Evolutionary conservation across 30 jellyfish, hydroid and myxozoan species (phyloP).

Genomic region (Aurelia aurita complex sp. Pacific): DNA sequence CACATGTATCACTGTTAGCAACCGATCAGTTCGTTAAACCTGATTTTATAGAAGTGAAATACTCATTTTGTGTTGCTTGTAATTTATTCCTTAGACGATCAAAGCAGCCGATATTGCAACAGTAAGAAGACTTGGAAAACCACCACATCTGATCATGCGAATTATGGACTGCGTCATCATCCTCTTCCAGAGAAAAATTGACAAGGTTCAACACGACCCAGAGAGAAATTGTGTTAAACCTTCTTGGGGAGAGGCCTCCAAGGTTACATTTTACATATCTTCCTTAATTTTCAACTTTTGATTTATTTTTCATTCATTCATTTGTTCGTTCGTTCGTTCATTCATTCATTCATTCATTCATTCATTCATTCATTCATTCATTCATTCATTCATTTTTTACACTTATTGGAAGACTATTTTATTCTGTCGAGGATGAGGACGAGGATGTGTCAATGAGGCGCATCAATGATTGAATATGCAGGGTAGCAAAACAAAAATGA

Average conservation of each 20-base stretch:
- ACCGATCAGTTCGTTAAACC: neutral
- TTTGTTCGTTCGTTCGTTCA: too few relatives aligned
- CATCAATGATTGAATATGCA: too few relatives aligned
- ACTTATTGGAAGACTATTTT: too few relatives aligned
- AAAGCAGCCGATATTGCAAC: constrained; percentile 91
- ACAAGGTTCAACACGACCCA: constrained; percentile 66
- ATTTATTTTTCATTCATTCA: too few relatives aligned
- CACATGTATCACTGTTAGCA: neutral
- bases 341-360: too few relatives aligned
- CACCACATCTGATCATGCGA: constrained; percentile 91
- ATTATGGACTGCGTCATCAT: constrained; percentile 87
- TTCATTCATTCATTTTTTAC: too few relatives aligned
- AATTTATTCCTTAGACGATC: constrained; percentile 61
- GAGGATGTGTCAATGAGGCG: too few relatives aligned
- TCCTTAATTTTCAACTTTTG: neutral
- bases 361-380: too few relatives aligned
- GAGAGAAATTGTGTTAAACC: constrained; percentile 68
- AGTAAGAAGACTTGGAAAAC: constrained; percentile 82
- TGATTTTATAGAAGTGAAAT: neutral
- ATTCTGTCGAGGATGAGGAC: too few relatives aligned
- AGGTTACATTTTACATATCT: constrained; percentile 29
- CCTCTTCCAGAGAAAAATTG: constrained; percentile 59
- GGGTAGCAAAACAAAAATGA: too few relatives aligned
- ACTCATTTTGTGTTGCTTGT: neutral
- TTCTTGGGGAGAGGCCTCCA: constrained; percentile 81